These are phyloP conservation scores for Catharus bicknelli DNA, from an alignment of 2,113 vertebrate species.

Conservation along the genomic window DNA sequence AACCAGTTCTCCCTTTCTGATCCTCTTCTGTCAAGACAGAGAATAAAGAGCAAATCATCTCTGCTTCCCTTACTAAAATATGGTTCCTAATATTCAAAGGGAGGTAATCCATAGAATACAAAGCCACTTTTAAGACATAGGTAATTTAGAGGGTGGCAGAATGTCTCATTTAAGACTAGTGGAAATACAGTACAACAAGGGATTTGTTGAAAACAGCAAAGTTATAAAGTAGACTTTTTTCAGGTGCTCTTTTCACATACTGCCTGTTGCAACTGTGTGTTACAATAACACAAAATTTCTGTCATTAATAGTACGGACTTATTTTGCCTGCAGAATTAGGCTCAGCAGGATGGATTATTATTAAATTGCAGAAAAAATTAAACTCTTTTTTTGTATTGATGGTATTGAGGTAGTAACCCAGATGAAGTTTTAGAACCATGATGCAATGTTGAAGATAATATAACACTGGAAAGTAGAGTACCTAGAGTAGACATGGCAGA, in stretches of 20 bases:
- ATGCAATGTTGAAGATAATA: not conserved
- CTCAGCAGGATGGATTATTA: not conserved
- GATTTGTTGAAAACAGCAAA: not conserved
- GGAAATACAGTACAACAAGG: not conserved
- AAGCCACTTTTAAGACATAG: not conserved
- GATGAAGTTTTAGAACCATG: not conserved
- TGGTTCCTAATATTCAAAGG: not conserved
- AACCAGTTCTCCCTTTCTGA: not conserved
- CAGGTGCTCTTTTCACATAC: not conserved
- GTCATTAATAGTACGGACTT: not conserved
- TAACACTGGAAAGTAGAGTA: not conserved
- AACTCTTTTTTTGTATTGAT: not conserved
- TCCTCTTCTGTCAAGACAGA: not conserved
- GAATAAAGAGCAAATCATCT: not conserved
- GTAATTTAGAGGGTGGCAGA: not conserved
- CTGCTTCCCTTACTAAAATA: not conserved
- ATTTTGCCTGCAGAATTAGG: slow-evolving; percentile 5
- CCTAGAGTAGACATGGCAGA: not conserved
- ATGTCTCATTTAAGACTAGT: not conserved
- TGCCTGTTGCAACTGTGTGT: not conserved
- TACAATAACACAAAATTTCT: not conserved
- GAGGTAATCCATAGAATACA: not conserved
- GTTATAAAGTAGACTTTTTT: not conserved
- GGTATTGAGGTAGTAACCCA: not conserved
- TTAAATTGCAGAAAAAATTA: not conserved